A percentile compares a stretch with the other conserved stretches of the same genome.
phyloP scores from a whole-genome alignment of 2,888 invertebrate genomes.

The Diarsia rubi region DNA sequence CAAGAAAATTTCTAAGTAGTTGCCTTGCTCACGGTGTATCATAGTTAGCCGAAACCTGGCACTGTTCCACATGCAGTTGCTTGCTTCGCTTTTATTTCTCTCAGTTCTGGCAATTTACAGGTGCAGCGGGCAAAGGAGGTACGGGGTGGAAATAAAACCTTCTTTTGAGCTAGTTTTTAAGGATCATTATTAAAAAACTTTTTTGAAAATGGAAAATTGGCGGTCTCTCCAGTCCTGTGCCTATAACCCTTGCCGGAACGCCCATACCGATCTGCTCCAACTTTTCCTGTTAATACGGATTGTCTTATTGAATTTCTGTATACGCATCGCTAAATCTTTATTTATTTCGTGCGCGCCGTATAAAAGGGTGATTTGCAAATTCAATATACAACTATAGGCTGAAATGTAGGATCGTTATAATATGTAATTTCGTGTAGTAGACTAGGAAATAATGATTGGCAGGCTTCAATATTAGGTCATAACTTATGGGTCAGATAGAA shows the following conservation, averaged over 20 bases:
- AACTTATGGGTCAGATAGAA: background rate
- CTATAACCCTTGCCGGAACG: no score
- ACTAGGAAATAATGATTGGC: background rate
- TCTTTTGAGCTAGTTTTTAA: background rate
- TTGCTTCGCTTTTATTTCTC: constrained; percentile 27
- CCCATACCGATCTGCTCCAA: no score
- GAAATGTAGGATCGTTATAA: background rate
- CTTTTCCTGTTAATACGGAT: background rate
- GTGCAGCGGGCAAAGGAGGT: background rate
- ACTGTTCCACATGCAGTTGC: constrained; percentile 37
- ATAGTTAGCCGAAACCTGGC: constrained; percentile 45
- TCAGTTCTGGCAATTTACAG: constrained; percentile 19
- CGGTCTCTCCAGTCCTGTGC: no score
- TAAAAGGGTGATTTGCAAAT: constrained; percentile 45
- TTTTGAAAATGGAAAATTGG: no score
- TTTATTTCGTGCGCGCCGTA: constrained; percentile 42
- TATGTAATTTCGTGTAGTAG: background rate
- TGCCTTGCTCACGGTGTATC: constrained; percentile 28
- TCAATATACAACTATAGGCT: constrained; percentile 33
- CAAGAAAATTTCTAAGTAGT: constrained; percentile 24
- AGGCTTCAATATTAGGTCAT: background rate
- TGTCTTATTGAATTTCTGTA: constrained; percentile 32
- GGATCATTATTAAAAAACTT: background rate
- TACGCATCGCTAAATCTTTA: constrained; percentile 35
- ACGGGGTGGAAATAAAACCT: background rate